Base-by-base conservation (phyloP, 2,888 invertebrate genomes). In the Falcaria lacertinaria region DNA sequence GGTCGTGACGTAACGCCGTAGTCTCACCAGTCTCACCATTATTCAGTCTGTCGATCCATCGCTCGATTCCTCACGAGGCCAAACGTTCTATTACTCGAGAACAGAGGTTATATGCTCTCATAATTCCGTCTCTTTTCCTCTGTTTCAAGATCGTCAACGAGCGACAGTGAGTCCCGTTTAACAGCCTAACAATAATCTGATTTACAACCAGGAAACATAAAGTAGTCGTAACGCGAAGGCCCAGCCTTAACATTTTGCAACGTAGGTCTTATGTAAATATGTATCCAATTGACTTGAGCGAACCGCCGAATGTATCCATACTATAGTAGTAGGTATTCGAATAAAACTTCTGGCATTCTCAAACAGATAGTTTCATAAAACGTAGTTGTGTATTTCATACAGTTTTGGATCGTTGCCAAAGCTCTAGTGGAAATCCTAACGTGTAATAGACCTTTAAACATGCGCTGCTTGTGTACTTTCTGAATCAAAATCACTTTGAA, bases 1-100 rank as follows among this genome's bases (percentile, higher is more conserved):
- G 87, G 86, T 79, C 84, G 78, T 83, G 84, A 83, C 81, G 84
- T 86, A 80, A 78, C 69, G 55, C 60, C 63, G 70, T 65, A 79
- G 70, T 76, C 75, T 78, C 74, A 75, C 77, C 74, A 79, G 70
- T 76, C 75, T 78, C 74, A 75, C 77, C 74, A 80, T 76, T 78
- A 74, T 78, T 76, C 72, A 74, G 75, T 75, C 73, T 72, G 77
- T 70, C 74, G 76, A 80, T 79, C 75, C 71, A 72, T 76, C 74
- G 80, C 70, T 75, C 77, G 71, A 71, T 77, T 76, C 71, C 68
- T 69, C 64, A 58, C 81, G 77, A 84, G 80, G 82, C 75, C 80
- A 68, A 69, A 72, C 74, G 71, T 72, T 80, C 73, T 78, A 74
- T 69, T 66, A 64, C 67, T 64, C 62, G 69, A 65, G 64, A 59